These are phyloP conservation scores for Osedax frankpressi DNA, from an alignment of 2,888 invertebrate species.

Conservation along the genomic window DNA sequence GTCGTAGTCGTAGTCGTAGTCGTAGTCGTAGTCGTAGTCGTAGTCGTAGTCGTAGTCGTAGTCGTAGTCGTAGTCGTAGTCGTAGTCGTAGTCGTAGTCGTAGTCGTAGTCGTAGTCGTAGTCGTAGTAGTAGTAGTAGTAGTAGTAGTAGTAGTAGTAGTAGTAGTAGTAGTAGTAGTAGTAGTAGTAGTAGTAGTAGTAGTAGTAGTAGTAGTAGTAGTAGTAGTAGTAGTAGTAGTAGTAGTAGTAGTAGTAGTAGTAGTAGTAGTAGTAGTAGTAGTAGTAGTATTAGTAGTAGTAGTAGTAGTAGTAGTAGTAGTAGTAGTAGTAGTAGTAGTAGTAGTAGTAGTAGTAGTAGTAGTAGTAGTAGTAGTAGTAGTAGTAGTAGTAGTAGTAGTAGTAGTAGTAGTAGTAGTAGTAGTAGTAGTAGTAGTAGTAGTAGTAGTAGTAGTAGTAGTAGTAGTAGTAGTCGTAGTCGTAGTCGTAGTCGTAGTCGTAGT, in stretches of 20 bases:
- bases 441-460: conserved; percentile 14
- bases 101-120: conserved; percentile 7
- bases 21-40: conserved; percentile 12
- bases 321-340: conserved; percentile 3
- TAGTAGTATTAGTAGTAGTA: background rate
- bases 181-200: conserved; percentile 20
- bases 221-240: conserved; percentile 8
- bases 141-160: background rate
- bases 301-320: background rate
- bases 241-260: conserved; percentile 11
- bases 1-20: background rate
- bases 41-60: conserved; percentile 19
- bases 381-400: conserved; percentile 8
- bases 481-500: conserved; percentile 10
- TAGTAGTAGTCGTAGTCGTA: conserved; percentile 9
- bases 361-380: conserved; percentile 16
- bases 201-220: conserved; percentile 18
- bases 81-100: conserved; percentile 3
- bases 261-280: conserved; percentile 11
- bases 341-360: conserved; percentile 21
- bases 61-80: conserved; percentile 6
- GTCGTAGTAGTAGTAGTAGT: background rate
- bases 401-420: conserved; percentile 8
- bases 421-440: conserved; percentile 6
- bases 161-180: conserved; percentile 1